Evolutionary conservation across 2,888 invertebrate species (phyloP), one percentile per base, ranked within the genome.

Genomic region (Lordiphosa fenestrarum): DNA sequence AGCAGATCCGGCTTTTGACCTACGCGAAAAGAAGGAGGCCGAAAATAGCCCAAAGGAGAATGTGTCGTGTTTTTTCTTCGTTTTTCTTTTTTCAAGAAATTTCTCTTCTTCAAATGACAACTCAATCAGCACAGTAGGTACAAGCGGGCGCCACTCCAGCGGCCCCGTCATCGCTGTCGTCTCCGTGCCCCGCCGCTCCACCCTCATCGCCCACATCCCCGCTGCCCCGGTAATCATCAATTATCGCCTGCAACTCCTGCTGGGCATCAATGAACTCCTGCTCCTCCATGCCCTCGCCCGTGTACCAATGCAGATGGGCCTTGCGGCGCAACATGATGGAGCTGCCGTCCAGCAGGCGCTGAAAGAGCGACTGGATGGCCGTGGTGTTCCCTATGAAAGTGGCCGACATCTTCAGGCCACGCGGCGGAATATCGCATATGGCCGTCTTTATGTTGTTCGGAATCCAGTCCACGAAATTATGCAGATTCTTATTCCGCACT

Each of bases 231-330:
- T 95, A 95, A 71, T 94, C 94, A 0, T 93, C 92, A 21, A 94
- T 92, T 21, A 94, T 89, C 58, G 93, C 92, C 83, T 92, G 94
- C 92, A 96, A 93, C 90, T 95, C 95, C 76, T 94, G 93, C 86
- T 95, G 95, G 0, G 95, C 95, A 84, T 95, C 95, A 0, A 93
- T 93, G 88, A 96, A 95, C 88, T 96, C 95, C 92, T 94, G 92
- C 87, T 95, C 95, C 86, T 96, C 95, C 95, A 95, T 95, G 21
- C 95, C 95, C 88, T 95, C 95, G 9, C 95, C 95, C 0, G 94
- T 95, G 89, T 95, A 96, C 95, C 95, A 95, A 89, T 96, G 95
- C 21, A 96, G 90, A 91, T 95, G 95, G 40, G 95, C 95, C 88
- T 90, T 95, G 63, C 95, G 93, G 53, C 94, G 90, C 90, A 95